phyloP scores from a whole-genome alignment of 1,140 invertebrate species.

The Antheraea pernyi region DNA sequence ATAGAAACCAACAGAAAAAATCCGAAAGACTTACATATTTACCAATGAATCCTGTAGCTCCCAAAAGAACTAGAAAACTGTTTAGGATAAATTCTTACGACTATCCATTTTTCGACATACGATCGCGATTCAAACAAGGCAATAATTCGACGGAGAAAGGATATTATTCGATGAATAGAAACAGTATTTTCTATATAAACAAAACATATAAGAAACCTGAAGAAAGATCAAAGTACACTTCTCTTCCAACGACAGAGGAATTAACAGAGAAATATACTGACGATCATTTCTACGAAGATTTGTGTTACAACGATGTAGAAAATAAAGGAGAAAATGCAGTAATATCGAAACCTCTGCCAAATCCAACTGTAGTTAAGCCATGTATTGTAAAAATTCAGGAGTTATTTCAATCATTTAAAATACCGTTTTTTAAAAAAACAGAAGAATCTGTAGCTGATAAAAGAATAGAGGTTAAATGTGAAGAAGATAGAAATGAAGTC shows the following conservation, averaged over 20 bases:
- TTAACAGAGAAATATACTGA: slow-evolving; percentile 45
- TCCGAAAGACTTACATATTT: slow-evolving; percentile 62
- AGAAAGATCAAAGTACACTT: slow-evolving; percentile 55
- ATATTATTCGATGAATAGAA: slow-evolving; percentile 63
- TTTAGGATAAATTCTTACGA: slow-evolving; percentile 66
- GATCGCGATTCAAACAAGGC: slow-evolving; percentile 48
- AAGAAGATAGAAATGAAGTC: slow-evolving; percentile 34
- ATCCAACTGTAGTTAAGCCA: slow-evolving; percentile 39
- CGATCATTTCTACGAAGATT: slow-evolving; percentile 70
- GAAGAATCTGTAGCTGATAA: slow-evolving; percentile 34
- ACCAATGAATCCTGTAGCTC: slow-evolving; percentile 58
- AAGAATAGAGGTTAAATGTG: slow-evolving; percentile 18
- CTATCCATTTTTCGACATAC: slow-evolving; percentile 58
- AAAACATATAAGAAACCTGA: slow-evolving; percentile 49
- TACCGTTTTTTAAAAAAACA: slow-evolving; percentile 57
- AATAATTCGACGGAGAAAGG: slow-evolving; percentile 44
- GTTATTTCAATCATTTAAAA: slow-evolving; percentile 58
- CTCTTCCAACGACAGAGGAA: slow-evolving; percentile 47
- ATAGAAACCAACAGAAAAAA: slow-evolving; percentile 57
- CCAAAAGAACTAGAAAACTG: slow-evolving; percentile 52
- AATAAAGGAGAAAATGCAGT: slow-evolving; percentile 20
- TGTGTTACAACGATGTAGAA: slow-evolving; percentile 56
- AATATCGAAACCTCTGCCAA: slow-evolving; percentile 14
- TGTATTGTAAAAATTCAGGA: slow-evolving; percentile 65
- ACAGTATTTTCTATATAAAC: slow-evolving; percentile 42